Conservation (phyloP, 2,797 vertebrate species). For the Emys orbicularis region DNA sequence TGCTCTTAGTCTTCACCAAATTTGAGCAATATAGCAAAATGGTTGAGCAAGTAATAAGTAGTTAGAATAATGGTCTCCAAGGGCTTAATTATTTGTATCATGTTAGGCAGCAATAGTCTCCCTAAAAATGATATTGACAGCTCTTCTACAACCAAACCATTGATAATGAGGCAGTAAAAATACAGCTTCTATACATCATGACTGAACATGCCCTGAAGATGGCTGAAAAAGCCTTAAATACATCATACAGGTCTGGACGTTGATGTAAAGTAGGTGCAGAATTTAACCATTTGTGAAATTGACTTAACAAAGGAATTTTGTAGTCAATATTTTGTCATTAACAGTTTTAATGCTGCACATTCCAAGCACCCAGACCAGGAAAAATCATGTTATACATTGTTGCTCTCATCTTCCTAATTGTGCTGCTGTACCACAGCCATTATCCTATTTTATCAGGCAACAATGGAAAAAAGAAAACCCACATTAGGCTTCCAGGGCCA, state of each 20-base stretch:
- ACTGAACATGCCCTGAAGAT: neutral
- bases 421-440: neutral
- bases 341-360: neutral
- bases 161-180: slow-evolving; percentile 70
- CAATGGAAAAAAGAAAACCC: neutral
- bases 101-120: slow-evolving; percentile 63
- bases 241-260: slow-evolving; percentile 22
- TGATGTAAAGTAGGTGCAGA: neutral
- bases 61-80: slow-evolving; percentile 64
- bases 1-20: neutral
- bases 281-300: neutral
- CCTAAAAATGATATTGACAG: slow-evolving; percentile 67
- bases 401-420: neutral
- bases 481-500: neutral
- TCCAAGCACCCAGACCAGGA: neutral
- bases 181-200: slow-evolving; percentile 17
- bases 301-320: neutral
- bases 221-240: neutral
- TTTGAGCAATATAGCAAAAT: neutral
- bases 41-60: neutral
- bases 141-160: slow-evolving; percentile 50
- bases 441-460: neutral
- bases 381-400: neutral
- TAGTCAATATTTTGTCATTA: neutral
- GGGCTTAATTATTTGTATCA: slow-evolving; percentile 77